Conservation (phyloP, 1,140 invertebrate genomes). For the Alviniconcha marisindica region DNA sequence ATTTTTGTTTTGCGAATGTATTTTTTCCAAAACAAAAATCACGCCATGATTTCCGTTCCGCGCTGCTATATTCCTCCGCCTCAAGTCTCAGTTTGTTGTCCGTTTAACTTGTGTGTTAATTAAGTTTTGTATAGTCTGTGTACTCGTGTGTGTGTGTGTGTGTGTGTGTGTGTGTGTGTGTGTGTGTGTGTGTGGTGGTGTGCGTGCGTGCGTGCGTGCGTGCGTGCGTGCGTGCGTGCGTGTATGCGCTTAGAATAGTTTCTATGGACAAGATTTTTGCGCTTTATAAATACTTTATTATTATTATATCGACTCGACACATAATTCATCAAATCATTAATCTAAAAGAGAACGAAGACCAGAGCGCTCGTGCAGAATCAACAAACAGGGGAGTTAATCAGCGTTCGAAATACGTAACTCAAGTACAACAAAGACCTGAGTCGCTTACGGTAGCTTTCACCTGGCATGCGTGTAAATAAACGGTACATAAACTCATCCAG, state of each 20-base stretch:
- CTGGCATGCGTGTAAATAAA: too few species aligned
- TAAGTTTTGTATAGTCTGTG: neutral
- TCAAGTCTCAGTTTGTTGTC: too few species aligned
- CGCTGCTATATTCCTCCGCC: too few species aligned
- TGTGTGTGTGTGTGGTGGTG: neutral
- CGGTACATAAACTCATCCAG: too few species aligned
- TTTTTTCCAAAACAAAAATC: too few species aligned
- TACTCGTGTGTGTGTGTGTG: constrained; percentile 19
- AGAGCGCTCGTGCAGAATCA: neutral
- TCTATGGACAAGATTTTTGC: neutral
- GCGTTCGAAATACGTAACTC: too few species aligned
- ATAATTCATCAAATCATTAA: neutral
- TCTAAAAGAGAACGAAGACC: neutral
- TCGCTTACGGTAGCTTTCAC: too few species aligned
- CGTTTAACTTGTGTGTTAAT: neutral
- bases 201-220: constrained; percentile 9
- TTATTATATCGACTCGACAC: too few species aligned
- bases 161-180: constrained; percentile 15
- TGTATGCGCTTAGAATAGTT: neutral
- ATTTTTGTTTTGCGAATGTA: too few species aligned
- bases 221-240: constrained; percentile 6
- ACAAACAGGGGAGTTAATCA: too few species aligned
- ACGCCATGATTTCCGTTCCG: too few species aligned
- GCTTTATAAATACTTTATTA: neutral
- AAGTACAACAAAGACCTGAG: too few species aligned